A percentile compares a stretch with the other conserved stretches of the same genome.
These are phyloP conservation scores for Tachina lurida DNA, from an alignment of 2,888 invertebrate species.

Conservation along the genomic window DNA sequence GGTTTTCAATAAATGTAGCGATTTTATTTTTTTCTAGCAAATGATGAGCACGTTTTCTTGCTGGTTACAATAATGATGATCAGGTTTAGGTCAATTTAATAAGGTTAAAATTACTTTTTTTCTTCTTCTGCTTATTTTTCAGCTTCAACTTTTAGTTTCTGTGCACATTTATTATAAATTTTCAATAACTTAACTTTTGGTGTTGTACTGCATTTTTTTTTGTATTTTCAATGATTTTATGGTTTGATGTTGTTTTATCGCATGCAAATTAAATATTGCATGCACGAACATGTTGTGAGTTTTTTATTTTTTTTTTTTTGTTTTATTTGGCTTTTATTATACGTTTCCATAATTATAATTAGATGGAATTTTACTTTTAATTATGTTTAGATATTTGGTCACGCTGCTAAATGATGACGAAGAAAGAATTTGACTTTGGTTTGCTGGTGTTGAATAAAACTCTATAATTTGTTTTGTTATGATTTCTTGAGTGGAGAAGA, in stretches of 20 bases:
- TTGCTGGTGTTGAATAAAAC: background rate
- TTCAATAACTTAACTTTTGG: constrained; percentile 44
- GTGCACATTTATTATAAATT: constrained; percentile 31
- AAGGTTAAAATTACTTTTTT: constrained; percentile 67
- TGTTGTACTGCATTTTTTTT: constrained; percentile 28
- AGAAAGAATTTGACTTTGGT: background rate
- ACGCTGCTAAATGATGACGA: constrained; percentile 28
- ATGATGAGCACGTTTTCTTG: constrained; percentile 72
- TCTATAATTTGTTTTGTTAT: constrained; percentile 43
- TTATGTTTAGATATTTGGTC: constrained; percentile 66
- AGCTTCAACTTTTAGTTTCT: constrained; percentile 29
- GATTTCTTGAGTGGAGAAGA: constrained; percentile 23
- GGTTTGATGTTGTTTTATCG: constrained; percentile 69
- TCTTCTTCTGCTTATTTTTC: background rate
- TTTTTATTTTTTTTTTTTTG: background rate
- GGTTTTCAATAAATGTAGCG: constrained; percentile 63
- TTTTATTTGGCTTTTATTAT: constrained; percentile 43
- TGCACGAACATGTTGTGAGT: constrained; percentile 67
- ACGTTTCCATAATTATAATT: constrained; percentile 69
- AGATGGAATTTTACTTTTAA: constrained; percentile 70
- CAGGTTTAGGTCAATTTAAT: constrained; percentile 72
- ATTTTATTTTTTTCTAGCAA: constrained; percentile 63
- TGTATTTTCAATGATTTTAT: constrained; percentile 67
- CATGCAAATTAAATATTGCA: constrained; percentile 73
- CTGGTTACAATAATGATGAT: constrained; percentile 62